Evolutionary conservation across 2,113 vertebrate species (phyloP), one percentile per base, ranked within the genome.

Genomic region (Chionis minor): DNA sequence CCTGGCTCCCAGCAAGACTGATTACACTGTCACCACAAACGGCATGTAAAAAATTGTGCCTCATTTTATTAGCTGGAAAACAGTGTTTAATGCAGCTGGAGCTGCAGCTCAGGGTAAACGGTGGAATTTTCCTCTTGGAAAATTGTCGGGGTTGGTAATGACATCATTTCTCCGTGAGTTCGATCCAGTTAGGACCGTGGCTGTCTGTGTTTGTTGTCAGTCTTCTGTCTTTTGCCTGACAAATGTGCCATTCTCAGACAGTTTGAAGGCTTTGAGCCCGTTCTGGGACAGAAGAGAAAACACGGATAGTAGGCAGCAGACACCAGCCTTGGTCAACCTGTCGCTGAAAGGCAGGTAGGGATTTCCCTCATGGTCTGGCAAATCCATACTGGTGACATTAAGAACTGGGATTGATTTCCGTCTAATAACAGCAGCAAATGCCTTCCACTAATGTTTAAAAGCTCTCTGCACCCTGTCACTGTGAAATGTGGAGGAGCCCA

Each of bases 71-170:
- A 84, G 65, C 79, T 73, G 70, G 87, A 94, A 96, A 94, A 86
- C 78, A 66, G 42, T 93, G 81, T 94, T 96, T 92, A 96, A 94
- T 95, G 94, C 88, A 84, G 73, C 90, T 91, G 91, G 90, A 94
- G 88, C 63, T 70, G 82, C 83, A 51, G 91, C 88, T 75, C 81
- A 80, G 87, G 90, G 80, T 77, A 92, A 92, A 88, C 10, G 28
- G 30, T 23, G 80, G 93, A 89, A 96, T 93, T 90, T 96, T 94
- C 94, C 87, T 40, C 81, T 91, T 92, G 92, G 95, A 96, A 97
- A 96, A 93, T 8, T 10, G 3, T 97, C 5, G 2, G 32, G 49
- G 92, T 77, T 4, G 10, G 79, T 93, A 96, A 93, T 86, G 81
- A 21, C 81, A 96, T 96, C 77, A 84, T 96, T 93, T 96, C 94